These are phyloP conservation scores for Elegia similella DNA, from an alignment of 2,888 invertebrate species.

Conservation along the genomic window DNA sequence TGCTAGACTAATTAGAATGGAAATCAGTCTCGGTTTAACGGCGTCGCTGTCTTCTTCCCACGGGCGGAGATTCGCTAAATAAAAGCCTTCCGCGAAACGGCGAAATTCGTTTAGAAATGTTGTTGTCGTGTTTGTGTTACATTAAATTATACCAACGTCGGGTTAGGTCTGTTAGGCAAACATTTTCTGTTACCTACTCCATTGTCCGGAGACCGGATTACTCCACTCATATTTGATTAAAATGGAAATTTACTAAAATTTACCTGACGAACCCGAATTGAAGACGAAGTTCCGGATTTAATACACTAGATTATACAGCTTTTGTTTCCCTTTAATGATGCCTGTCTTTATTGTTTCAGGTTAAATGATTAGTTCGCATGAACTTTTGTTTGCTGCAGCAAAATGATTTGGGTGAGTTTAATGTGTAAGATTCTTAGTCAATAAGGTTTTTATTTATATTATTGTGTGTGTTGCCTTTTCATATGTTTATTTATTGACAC, in stretches of 20 bases:
- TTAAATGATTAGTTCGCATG: slow-evolving; percentile 47
- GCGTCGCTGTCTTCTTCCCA: slow-evolving; percentile 28
- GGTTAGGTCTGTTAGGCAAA: slow-evolving; percentile 57
- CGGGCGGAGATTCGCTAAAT: slow-evolving; percentile 31
- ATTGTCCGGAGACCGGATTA: slow-evolving; percentile 46
- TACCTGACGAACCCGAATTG: slow-evolving; percentile 24
- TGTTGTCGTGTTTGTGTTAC: slow-evolving; percentile 62
- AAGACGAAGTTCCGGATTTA: slow-evolving; percentile 26
- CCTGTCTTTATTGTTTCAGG: slow-evolving; percentile 49
- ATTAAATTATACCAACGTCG: slow-evolving; percentile 59
- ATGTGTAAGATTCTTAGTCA: neutral
- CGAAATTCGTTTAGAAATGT: slow-evolving; percentile 53
- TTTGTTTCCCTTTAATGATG: slow-evolving; percentile 21
- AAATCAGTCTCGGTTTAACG: slow-evolving; percentile 35
- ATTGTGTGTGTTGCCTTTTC: neutral
- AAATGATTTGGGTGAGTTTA: slow-evolving; percentile 64
- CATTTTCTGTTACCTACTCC: slow-evolving; percentile 52
- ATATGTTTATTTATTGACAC: neutral
- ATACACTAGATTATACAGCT: slow-evolving; percentile 27
- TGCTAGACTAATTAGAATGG: slow-evolving; percentile 36
- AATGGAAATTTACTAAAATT: slow-evolving; percentile 43
- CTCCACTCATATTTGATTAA: slow-evolving; percentile 47
- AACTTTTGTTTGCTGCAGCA: slow-evolving; percentile 39
- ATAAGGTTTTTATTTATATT: neutral
- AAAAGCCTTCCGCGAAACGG: slow-evolving; percentile 39